Evolutionary conservation across 2,888 invertebrate species (phyloP).

Genomic region (Fragum sueziense): DNA sequence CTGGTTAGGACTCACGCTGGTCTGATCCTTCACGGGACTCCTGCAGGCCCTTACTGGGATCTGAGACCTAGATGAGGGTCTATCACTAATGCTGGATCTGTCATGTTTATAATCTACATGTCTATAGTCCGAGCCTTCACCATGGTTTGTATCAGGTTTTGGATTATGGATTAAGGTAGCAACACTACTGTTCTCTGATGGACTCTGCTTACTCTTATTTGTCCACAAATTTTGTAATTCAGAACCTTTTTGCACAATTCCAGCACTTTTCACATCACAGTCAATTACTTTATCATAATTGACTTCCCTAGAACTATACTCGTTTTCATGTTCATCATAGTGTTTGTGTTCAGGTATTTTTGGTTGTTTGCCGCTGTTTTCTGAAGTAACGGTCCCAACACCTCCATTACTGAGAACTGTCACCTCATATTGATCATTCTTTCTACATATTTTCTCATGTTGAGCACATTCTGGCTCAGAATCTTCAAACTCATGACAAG

Average conservation of each 20-base stretch:
- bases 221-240: no score
- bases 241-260: no score
- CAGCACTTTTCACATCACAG: no score
- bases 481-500: conserved; percentile 49
- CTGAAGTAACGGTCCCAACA: background rate
- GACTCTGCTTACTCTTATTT: no score
- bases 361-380: background rate
- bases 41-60: background rate
- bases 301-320: background rate
- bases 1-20: conserved; percentile 1
- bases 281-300: no score
- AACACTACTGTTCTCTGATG: background rate
- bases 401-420: background rate
- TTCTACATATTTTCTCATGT: conserved; percentile 27
- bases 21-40: background rate
- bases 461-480: conserved; percentile 58
- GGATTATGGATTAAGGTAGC: background rate
- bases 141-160: background rate
- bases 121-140: no score
- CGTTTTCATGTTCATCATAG: no score
- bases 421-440: background rate
- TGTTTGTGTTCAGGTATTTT: no score
- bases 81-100: conserved; percentile 1
- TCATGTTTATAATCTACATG: no score
- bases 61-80: background rate